Conservation (phyloP, 2,797 vertebrate species). For the Fringilla coelebs region DNA sequence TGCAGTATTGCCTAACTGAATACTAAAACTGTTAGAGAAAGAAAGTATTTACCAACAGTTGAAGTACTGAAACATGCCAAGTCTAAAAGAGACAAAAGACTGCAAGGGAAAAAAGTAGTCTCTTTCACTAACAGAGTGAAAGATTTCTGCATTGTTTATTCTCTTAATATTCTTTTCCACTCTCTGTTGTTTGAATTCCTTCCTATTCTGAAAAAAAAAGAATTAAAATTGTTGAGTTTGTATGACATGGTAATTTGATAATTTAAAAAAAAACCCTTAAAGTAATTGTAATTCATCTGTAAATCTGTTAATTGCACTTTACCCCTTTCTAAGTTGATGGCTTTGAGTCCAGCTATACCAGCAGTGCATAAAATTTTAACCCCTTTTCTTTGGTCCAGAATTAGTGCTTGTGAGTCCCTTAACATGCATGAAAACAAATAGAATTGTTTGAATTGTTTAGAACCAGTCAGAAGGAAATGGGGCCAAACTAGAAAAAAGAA, state of each 20-base stretch:
- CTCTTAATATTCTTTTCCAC: neutral
- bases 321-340: neutral
- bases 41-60: neutral
- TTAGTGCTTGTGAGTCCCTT: neutral
- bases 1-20: conserved; percentile 33
- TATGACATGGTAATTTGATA: neutral
- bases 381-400: neutral
- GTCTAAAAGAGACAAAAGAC: conserved; percentile 12
- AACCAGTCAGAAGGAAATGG: neutral
- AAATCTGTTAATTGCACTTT: neutral
- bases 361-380: neutral
- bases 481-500: neutral
- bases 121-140: neutral
- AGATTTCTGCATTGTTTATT: neutral
- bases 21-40: neutral
- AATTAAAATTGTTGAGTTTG: neutral
- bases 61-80: conserved; percentile 1
- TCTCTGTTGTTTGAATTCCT: neutral
- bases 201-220: neutral
- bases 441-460: neutral
- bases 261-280: neutral
- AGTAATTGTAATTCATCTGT: neutral
- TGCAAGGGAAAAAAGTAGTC: neutral
- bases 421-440: neutral
- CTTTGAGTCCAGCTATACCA: neutral